Evolutionary conservation across 1,140 invertebrate genomes (phyloP).

Genomic region (Pachyrhynchus sulphureomaculatus): DNA sequence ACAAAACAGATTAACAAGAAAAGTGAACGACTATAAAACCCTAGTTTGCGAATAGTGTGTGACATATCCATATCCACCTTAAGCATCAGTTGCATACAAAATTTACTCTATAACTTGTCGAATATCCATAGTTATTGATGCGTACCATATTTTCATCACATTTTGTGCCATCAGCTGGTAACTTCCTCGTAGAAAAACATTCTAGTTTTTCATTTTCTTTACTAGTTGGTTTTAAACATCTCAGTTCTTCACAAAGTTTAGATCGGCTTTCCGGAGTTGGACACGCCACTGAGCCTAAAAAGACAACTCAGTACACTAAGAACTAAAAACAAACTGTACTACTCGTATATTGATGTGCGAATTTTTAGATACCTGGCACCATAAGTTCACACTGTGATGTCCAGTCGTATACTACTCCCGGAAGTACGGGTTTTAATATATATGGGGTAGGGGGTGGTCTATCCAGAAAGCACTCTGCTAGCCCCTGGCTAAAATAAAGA

Average conservation of each 20-base stretch:
- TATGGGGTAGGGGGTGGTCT: slow-evolving; percentile 58
- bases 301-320: background rate
- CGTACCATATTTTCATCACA: slow-evolving; percentile 60
- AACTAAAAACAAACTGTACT: too few relatives aligned
- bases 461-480: slow-evolving; percentile 66
- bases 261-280: background rate
- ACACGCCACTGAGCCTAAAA: background rate
- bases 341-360: too few relatives aligned
- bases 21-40: background rate
- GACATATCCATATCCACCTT: too few relatives aligned
- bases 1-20: background rate
- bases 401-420: slow-evolving; percentile 68
- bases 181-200: slow-evolving; percentile 51
- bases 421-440: slow-evolving; percentile 59
- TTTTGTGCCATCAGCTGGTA: slow-evolving; percentile 67
- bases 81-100: too few relatives aligned
- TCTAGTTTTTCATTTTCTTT: background rate
- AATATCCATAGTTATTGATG: too few relatives aligned
- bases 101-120: too few relatives aligned
- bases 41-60: background rate
- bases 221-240: slow-evolving; percentile 3
- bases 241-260: background rate
- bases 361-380: slow-evolving; percentile 29
- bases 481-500: slow-evolving; percentile 58
- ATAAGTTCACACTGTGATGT: slow-evolving; percentile 63